These are phyloP conservation scores for Natator depressus DNA, from an alignment of 2,113 vertebrate genomes.

Conservation along the genomic window DNA sequence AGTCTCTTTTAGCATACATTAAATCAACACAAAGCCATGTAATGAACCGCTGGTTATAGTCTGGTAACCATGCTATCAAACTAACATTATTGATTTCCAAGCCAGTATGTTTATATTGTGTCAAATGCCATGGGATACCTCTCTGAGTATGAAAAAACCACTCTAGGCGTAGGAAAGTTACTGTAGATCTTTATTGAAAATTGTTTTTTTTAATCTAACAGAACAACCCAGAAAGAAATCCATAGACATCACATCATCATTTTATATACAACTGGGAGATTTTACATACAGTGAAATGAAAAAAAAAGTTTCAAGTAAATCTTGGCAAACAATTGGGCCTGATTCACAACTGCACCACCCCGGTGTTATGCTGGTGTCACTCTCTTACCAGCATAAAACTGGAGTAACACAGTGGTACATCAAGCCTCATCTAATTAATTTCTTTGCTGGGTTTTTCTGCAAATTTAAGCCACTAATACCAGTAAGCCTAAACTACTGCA, in stretches of 20 bases:
- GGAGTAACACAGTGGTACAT: conserved; percentile 50
- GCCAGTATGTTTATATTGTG: background rate
- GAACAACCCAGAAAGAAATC: conserved; percentile 72
- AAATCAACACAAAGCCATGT: background rate
- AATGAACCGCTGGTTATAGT: background rate
- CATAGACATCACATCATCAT: background rate
- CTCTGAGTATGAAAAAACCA: conserved; percentile 73
- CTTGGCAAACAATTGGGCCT: conserved; percentile 41
- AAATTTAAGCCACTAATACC: conserved; percentile 55
- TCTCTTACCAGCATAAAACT: background rate
- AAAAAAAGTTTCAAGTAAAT: conserved; percentile 41
- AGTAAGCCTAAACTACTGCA: conserved; percentile 41
- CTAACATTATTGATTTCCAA: background rate
- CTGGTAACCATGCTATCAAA: background rate
- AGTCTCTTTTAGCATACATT: background rate
- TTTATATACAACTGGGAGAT: conserved; percentile 43
- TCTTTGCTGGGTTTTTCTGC: conserved; percentile 72
- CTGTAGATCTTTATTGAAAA: conserved; percentile 76
- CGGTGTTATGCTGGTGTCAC: background rate
- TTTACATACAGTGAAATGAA: conserved; percentile 56
- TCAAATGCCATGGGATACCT: background rate
- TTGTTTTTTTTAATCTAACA: conserved; percentile 62
- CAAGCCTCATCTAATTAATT: conserved; percentile 52
- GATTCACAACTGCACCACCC: conserved; percentile 36
- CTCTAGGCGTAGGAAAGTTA: conserved; percentile 57